Conservation (phyloP, 2,113 vertebrate genomes). For the Podilymbus podiceps region DNA sequence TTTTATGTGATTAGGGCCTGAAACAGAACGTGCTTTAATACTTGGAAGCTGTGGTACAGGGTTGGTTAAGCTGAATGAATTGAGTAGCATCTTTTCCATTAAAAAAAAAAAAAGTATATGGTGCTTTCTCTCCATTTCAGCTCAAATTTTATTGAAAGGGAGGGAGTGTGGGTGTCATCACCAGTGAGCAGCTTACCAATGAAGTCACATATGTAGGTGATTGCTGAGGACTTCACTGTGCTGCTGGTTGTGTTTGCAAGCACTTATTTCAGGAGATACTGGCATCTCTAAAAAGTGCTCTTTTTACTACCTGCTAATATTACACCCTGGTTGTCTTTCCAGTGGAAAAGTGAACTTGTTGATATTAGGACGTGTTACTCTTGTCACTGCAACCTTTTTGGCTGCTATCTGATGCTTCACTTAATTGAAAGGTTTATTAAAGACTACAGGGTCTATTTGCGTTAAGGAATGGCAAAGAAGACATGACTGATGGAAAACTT, state of each 20-base stretch:
- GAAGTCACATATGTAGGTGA: neutral
- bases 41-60: neutral
- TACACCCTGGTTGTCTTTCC: neutral
- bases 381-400: neutral
- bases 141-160: neutral
- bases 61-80: neutral
- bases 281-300: neutral
- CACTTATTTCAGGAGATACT: neutral
- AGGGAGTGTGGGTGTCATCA: neutral
- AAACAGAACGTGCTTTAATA: neutral
- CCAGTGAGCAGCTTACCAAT: neutral
- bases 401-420: neutral
- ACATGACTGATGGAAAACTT: neutral
- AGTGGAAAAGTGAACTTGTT: neutral
- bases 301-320: neutral
- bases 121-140: neutral
- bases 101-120: neutral
- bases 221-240: neutral
- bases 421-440: neutral
- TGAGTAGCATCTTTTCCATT: neutral
- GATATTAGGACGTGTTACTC: neutral
- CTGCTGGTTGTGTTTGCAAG: neutral
- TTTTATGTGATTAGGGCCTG: neutral
- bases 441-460: neutral
- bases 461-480: neutral